phyloP scores from a whole-genome alignment of 2,113 vertebrate genomes.

The Osmerus mordax region DNA sequence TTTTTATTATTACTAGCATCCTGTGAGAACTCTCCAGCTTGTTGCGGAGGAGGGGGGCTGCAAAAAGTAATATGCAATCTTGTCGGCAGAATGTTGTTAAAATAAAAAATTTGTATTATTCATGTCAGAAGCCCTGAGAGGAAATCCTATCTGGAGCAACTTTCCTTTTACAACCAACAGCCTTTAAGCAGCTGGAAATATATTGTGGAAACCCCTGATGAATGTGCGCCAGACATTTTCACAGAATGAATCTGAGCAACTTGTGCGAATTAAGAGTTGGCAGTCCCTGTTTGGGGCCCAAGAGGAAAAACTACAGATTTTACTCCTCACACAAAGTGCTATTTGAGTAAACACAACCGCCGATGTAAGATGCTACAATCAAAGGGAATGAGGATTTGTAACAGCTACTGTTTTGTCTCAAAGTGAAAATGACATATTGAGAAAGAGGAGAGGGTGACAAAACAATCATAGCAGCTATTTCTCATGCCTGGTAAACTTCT shows the following conservation, averaged over 20 bases:
- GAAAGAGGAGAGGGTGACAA: too few species aligned
- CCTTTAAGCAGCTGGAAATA: slow-evolving; percentile 16
- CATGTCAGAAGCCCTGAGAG: slow-evolving; percentile 22
- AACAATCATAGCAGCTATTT: too few species aligned
- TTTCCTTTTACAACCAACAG: slow-evolving; percentile 40
- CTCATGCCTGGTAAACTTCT: too few species aligned
- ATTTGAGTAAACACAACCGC: background rate
- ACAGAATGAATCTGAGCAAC: slow-evolving; percentile 11
- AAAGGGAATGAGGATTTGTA: background rate
- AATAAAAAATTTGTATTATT: slow-evolving; percentile 49
- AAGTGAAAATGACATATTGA: background rate
- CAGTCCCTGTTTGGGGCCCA: background rate
- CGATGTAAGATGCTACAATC: background rate
- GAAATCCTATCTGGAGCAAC: slow-evolving; percentile 20
- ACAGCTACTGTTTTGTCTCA: background rate
- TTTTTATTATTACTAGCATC: slow-evolving; percentile 10
- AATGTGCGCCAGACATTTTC: background rate
- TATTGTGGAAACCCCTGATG: slow-evolving; percentile 22
- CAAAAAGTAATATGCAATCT: slow-evolving; percentile 30
- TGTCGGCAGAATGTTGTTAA: slow-evolving; percentile 24
- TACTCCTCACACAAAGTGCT: background rate
- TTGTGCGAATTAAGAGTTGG: background rate
- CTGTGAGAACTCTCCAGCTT: background rate
- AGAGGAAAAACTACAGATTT: background rate
- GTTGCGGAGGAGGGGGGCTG: slow-evolving; percentile 9